Percentiles rank a stretch among this genome's conserved stretches.
Conservation (phyloP, 1,140 invertebrate species). For the Pachyrhynchus sulphureomaculatus region DNA sequence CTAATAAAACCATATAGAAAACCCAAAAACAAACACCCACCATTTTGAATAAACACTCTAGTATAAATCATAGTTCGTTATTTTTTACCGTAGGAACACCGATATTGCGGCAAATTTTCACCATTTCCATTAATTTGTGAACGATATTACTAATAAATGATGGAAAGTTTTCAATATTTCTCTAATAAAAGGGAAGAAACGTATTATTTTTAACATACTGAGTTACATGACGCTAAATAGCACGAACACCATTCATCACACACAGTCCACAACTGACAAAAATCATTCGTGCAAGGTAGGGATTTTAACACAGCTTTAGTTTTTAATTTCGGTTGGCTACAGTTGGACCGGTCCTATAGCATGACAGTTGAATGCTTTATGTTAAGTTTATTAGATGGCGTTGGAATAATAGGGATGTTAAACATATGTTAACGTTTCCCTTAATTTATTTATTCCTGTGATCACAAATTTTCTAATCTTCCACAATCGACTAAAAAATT, state of each 20-base stretch:
- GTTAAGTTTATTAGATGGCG: too few species aligned
- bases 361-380: too few species aligned
- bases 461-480: too few species aligned
- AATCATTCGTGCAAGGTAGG: too few species aligned
- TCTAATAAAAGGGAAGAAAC: constrained; percentile 10
- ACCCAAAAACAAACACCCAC: constrained; percentile 49
- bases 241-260: constrained; percentile 1
- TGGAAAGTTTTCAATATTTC: constrained; percentile 11
- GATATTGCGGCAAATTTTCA: neutral
- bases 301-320: too few species aligned
- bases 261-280: neutral
- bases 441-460: too few species aligned
- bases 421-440: too few species aligned
- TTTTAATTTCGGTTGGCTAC: too few species aligned
- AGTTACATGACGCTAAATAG: constrained; percentile 22
- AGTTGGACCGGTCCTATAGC: too few species aligned
- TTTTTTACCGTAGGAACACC: constrained; percentile 27
- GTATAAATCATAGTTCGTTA: constrained; percentile 44
- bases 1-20: constrained; percentile 42
- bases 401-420: too few species aligned
- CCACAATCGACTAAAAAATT: too few species aligned
- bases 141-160: neutral
- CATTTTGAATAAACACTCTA: constrained; percentile 48
- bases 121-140: constrained; percentile 12
- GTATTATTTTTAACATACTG: constrained; percentile 29